phyloP scores from a whole-genome alignment of 1,140 invertebrate genomes.

The Octopus sinensis region DNA sequence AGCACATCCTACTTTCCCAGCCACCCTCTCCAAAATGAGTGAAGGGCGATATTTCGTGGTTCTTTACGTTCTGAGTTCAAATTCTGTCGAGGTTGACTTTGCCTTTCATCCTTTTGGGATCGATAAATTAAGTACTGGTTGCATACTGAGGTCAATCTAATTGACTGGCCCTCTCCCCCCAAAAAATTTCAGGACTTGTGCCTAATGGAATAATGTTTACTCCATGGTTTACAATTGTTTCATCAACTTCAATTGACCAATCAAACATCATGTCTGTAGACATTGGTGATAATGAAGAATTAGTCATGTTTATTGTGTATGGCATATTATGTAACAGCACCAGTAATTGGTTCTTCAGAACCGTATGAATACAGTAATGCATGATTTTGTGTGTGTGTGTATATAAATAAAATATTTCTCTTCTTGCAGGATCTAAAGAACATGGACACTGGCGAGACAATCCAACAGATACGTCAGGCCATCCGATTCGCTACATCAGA shows the following conservation, averaged over 20 bases:
- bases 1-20: no score
- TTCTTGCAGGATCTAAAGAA: conserved; percentile 58
- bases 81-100: no score
- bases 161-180: no score
- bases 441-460: conserved; percentile 76
- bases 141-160: no score
- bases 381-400: no score
- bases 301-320: background rate
- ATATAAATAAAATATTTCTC: background rate
- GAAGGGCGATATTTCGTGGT: no score
- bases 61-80: no score
- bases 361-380: background rate
- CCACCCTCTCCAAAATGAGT: no score
- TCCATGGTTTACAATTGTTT: background rate
- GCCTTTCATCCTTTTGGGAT: no score
- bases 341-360: background rate
- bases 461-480: conserved; percentile 83
- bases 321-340: background rate
- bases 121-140: no score
- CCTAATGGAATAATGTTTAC: background rate
- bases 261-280: background rate
- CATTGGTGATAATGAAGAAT: background rate
- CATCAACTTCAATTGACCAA: no score
- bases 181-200: no score
- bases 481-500: conserved; percentile 85